Evolutionary conservation across 2,888 invertebrate species (phyloP), one percentile per base, ranked within the genome.

Genomic region (Aleiodes leptofemur): DNA sequence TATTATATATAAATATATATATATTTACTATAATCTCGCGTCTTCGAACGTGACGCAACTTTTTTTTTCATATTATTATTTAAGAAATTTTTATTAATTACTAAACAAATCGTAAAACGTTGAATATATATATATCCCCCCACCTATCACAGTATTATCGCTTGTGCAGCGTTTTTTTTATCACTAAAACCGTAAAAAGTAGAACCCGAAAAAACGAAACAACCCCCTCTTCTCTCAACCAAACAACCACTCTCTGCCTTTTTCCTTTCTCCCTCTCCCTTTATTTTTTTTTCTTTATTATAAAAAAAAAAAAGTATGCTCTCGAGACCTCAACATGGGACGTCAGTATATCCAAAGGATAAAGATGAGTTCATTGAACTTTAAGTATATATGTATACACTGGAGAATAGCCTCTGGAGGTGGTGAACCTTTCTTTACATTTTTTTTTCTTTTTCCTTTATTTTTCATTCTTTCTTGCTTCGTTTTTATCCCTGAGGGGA

Each of bases 91-190:
- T 78, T 78, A 72, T 81, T 78, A 29, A 50, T 68, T 68, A 3
- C 9, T 51, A 29, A 51, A 23, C 34, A 43, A 43, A 43, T 85
- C 86, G 86, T 87, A 86, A 87, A 86, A 87, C 84, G 85, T 88
- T 88, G 86, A 81, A 80, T 77, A 77, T 70, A 34, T 66, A 14
- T 50, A 55, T 70, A 70, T 85, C 85, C 86, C 85, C 86, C 85
- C 68, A 68, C 68, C 68, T 68, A 59, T 87, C 88, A 88, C 88
- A 88, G 88, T 89, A 89, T 88, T 83, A 51, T 89, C 88, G 89
- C 89, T 89, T 89, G 83, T 88, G 89, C 89, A 89, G 89, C 89
- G 87, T 89, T 87, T 85, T 88, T 34, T 79, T 86, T 86, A 78
- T 76, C 86, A 88, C 86, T 43, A 43, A 43, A 86, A 88, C 85